Evolutionary conservation across 2,888 invertebrate species (phyloP).

Genomic region (Ophraella communa): DNA sequence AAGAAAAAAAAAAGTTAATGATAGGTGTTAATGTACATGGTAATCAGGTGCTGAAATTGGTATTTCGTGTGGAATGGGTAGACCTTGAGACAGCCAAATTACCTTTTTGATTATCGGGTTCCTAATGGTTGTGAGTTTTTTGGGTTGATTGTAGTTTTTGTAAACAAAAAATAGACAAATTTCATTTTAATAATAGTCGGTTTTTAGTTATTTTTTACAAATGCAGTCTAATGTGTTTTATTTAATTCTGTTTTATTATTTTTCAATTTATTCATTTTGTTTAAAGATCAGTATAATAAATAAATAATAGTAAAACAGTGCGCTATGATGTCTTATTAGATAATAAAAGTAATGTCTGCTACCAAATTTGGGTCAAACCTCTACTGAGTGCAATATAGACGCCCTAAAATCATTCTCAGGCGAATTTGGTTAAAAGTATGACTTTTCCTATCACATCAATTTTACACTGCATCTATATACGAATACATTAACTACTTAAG

Average conservation of each 20-base stretch:
- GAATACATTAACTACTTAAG: not conserved
- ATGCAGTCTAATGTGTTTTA: too few species aligned
- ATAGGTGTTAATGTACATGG: slow-evolving; percentile 7
- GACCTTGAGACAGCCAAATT: slow-evolving; percentile 18
- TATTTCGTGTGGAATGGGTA: slow-evolving; percentile 21
- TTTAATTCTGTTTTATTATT: too few species aligned
- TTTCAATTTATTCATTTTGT: too few species aligned
- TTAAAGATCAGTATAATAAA: too few species aligned
- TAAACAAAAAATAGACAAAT: not conserved
- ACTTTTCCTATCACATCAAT: not conserved
- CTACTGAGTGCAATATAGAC: too few species aligned
- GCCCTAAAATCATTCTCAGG: too few species aligned
- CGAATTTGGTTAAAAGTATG: not conserved
- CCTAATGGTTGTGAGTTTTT: not conserved
- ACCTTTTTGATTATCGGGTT: not conserved
- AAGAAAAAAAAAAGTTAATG: slow-evolving; percentile 7
- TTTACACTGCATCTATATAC: not conserved
- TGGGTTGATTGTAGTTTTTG: not conserved
- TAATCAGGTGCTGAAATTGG: slow-evolving; percentile 24
- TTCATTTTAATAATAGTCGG: not conserved
- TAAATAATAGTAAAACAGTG: too few species aligned
- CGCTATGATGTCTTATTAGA: too few species aligned
- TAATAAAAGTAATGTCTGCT: too few species aligned
- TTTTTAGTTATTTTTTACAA: not conserved
- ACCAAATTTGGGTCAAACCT: too few species aligned